Percentiles rank a stretch among this genome's conserved stretches.
These are phyloP conservation scores for Drosophila mimica DNA, from an alignment of 2,888 invertebrate genomes.

Conservation along the genomic window DNA sequence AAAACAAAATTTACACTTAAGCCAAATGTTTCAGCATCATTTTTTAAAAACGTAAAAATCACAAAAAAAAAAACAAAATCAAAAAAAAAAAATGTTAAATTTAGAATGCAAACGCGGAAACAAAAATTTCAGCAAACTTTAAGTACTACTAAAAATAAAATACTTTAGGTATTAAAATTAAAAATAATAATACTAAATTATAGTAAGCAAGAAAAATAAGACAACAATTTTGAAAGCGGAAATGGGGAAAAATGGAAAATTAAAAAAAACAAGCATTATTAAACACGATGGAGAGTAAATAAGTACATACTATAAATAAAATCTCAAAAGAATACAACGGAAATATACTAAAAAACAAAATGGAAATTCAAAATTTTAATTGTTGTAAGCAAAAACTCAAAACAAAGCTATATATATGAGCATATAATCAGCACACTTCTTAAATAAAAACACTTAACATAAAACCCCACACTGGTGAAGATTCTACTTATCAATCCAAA, in stretches of 20 bases:
- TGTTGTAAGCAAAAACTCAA: constrained; percentile 78
- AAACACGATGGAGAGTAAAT: constrained; percentile 45
- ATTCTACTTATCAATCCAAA: constrained; percentile 28
- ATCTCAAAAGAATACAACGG: constrained; percentile 47
- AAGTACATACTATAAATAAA: constrained; percentile 36
- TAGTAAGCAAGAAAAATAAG: constrained; percentile 57
- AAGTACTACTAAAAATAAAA: constrained; percentile 62
- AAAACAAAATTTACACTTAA: constrained; percentile 62
- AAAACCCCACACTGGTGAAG: constrained; percentile 25
- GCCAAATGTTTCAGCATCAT: constrained; percentile 82
- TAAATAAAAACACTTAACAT: constrained; percentile 43
- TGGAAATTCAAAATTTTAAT: constrained; percentile 82
- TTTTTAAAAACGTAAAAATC: constrained; percentile 63
- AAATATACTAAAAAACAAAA: constrained; percentile 55
- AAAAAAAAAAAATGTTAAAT: constrained; percentile 34
- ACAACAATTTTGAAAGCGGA: constrained; percentile 46
- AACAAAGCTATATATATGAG: constrained; percentile 63
- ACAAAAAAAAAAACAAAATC: constrained; percentile 31
- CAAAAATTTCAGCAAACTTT: constrained; percentile 52
- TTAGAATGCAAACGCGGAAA: constrained; percentile 43
- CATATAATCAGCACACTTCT: constrained; percentile 66
- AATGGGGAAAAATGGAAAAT: constrained; percentile 38
- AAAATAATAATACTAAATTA: constrained; percentile 62
- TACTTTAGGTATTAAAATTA: constrained; percentile 77
- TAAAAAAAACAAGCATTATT: constrained; percentile 49